Evolutionary conservation across 2,888 invertebrate species (phyloP).

Genomic region (Coleophora flavipennella): DNA sequence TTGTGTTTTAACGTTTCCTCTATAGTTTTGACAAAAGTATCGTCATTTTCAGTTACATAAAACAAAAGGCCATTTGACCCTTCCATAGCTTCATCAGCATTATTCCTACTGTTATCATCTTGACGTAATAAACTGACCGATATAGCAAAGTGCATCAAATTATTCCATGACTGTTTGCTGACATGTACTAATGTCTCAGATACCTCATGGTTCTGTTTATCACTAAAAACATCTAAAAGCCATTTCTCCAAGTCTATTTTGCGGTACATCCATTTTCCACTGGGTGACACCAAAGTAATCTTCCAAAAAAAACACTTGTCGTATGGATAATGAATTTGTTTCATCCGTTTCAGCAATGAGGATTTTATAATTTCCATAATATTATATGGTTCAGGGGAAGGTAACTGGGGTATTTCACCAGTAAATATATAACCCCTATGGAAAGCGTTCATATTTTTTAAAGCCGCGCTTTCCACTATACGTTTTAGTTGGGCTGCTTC

Average conservation of each 20-base stretch:
- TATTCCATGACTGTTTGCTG: constrained; percentile 58
- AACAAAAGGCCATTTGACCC: constrained; percentile 56
- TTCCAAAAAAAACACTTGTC: constrained; percentile 74
- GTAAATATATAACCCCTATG: constrained; percentile 53
- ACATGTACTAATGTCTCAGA: constrained; percentile 49
- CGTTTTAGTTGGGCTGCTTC: constrained; percentile 43
- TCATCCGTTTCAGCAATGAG: constrained; percentile 57
- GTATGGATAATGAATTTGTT: constrained; percentile 56
- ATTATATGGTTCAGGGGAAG: constrained; percentile 44
- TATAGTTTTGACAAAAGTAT: constrained; percentile 31
- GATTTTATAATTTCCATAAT: constrained; percentile 61
- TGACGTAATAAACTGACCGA: constrained; percentile 47
- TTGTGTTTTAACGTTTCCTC: constrained; percentile 41
- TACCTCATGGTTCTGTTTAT: constrained; percentile 40
- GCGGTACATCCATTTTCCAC: constrained; percentile 50
- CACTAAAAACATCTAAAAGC: constrained; percentile 57
- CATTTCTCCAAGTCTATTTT: constrained; percentile 62
- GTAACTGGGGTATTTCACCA: constrained; percentile 41
- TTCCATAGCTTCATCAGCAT: constrained; percentile 43
- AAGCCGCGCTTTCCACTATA: constrained; percentile 36
- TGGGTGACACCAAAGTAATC: constrained; percentile 72
- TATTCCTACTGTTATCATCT: constrained; percentile 17
- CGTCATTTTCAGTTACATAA: constrained; percentile 43
- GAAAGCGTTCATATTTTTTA: constrained; percentile 53
- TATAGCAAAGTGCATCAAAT: constrained; percentile 60